Evolutionary conservation across 2,113 vertebrate genomes (phyloP).

Genomic region (Hemichromis elongatus): DNA sequence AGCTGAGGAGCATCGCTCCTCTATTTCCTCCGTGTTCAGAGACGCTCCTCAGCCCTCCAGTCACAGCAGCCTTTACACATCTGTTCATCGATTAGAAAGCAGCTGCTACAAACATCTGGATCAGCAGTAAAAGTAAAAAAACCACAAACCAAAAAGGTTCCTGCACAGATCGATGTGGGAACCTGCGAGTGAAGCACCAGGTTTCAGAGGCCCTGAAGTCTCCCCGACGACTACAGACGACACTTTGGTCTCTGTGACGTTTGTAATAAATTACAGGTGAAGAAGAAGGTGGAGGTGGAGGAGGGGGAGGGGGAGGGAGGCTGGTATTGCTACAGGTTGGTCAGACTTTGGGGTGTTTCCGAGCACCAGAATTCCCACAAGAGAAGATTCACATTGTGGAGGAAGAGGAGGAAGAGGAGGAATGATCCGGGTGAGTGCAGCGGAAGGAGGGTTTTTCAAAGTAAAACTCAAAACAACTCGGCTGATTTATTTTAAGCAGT

Average conservation of each 20-base stretch:
- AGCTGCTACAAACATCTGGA: background rate
- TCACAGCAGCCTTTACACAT: background rate
- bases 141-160: background rate
- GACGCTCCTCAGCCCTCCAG: background rate
- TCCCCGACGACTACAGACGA: background rate
- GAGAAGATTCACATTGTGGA: background rate
- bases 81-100: background rate
- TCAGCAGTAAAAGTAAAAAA: background rate
- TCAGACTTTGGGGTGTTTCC: background rate
- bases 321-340: background rate
- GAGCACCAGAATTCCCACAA: conserved; percentile 28
- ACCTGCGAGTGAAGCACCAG: background rate
- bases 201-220: background rate
- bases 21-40: background rate
- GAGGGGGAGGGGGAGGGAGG: background rate
- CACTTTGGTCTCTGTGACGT: background rate
- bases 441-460: background rate
- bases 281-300: background rate
- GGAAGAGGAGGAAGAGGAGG: background rate
- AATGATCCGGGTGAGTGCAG: background rate
- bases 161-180: background rate
- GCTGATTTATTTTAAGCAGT: background rate
- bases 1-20: background rate
- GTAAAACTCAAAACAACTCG: background rate
- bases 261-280: background rate